Evolutionary conservation across 2,113 vertebrate species (phyloP).

Genomic region (Eretmochelys imbricata): DNA sequence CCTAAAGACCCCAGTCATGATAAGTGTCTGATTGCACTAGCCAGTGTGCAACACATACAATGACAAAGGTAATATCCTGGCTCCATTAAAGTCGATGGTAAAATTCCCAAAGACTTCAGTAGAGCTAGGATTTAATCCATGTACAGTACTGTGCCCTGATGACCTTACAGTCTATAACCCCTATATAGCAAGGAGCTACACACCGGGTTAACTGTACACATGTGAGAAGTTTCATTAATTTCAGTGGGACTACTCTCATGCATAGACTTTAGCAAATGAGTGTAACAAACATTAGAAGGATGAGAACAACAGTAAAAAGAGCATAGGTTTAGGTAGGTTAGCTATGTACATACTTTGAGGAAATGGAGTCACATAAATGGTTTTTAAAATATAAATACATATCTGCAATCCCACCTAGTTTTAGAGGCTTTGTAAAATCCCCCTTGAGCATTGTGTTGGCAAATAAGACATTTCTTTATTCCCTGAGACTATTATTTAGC

Average conservation of each 20-base stretch:
- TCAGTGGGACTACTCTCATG: not conserved
- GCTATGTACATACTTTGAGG: not conserved
- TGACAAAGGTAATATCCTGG: not conserved
- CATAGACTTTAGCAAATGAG: not conserved
- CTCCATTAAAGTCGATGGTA: not conserved
- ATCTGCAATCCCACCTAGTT: not conserved
- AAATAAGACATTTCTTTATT: not conserved
- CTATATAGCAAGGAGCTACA: not conserved
- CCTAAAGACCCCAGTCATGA: not conserved
- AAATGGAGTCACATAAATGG: not conserved
- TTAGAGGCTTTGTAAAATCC: not conserved
- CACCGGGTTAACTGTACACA: not conserved
- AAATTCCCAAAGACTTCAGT: not conserved
- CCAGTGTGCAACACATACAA: not conserved
- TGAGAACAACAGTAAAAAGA: not conserved
- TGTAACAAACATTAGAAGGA: not conserved
- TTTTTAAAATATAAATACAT: not conserved
- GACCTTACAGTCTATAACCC: not conserved
- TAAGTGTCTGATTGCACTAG: not conserved
- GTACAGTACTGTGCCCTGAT: not conserved
- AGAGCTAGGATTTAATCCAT: not conserved
- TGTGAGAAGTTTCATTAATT: not conserved
- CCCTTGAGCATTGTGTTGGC: not conserved
- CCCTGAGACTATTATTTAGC: not conserved
- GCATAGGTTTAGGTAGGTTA: accelerated